Percentiles rank a stretch among this genome's conserved stretches.
phyloP scores from a whole-genome alignment of 2,797 vertebrate genomes.

The Triplophysa yarkandensis region DNA sequence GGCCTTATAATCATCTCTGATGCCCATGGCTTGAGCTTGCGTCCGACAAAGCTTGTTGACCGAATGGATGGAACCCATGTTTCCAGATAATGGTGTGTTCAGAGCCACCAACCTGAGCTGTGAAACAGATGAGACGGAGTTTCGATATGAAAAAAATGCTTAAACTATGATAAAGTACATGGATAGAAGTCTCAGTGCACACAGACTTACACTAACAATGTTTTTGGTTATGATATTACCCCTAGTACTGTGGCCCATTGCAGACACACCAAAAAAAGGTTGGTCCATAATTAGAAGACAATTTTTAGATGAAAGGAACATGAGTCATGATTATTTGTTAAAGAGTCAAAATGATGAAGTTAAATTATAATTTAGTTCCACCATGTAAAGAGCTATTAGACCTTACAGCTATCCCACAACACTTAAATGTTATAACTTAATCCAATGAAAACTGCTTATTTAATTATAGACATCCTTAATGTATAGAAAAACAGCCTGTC shows the following conservation, averaged over 20 bases:
- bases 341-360: background rate
- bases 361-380: background rate
- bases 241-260: background rate
- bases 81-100: constrained; percentile 86
- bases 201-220: too few species aligned
- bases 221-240: background rate
- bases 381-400: background rate
- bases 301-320: background rate
- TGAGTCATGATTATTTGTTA: background rate
- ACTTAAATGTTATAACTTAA: background rate
- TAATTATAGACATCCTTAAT: background rate
- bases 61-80: constrained; percentile 75
- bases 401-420: background rate
- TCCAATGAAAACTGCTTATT: background rate
- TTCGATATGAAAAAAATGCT: too few species aligned
- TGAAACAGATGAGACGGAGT: background rate
- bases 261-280: background rate
- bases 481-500: background rate
- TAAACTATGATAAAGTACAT: too few species aligned
- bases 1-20: constrained; percentile 85
- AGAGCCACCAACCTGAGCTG: constrained; percentile 91
- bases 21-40: constrained; percentile 88
- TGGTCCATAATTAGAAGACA: background rate
- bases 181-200: too few species aligned
- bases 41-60: constrained; percentile 89